Base-by-base conservation (phyloP, 2,888 invertebrate species). In the Parascotia fuliginaria region DNA sequence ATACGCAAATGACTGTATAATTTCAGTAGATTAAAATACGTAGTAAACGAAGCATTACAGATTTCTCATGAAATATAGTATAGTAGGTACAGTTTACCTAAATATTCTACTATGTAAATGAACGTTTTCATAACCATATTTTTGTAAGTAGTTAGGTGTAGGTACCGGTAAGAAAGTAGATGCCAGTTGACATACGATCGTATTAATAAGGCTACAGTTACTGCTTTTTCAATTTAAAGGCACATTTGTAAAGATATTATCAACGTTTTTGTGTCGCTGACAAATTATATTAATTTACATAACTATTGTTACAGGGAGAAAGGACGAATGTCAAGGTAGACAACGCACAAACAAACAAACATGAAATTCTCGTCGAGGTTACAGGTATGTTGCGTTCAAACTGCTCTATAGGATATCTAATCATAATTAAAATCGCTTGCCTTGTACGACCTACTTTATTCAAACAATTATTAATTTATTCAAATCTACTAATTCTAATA, bases 331-430 rank as follows among this genome's bases (percentile, higher is more conserved):
- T 57, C 62, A 77, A 78, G 62, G 69, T 85, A 87, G 75, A 64
- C 72, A 45, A 71, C 67, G 64, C 44, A 48, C 38, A 61, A 65
- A 53, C 43, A 57, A 72, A 70, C 31, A 85, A 79, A 76, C 44
- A 89, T 89, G 89, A 77, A 65, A 58, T 66, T 76, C 60, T 75
- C 82, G 49, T 71, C 75, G 75, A 85, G 83, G 69, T 78, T 87
- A 74, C 87, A 87, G 84, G 89, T 89, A 69, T 52, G 77, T n/a
- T 70, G 33, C 27, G n/a, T n/a, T n/a, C n/a, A n/a, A n/a, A n/a
- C n/a, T n/a, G n/a, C n/a, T n/a, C n/a, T n/a, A n/a, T n/a, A n/a
- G n/a, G n/a, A n/a, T n/a, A n/a, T 68, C 57, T 64, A 34, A 64
- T 68, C 53, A 60, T 24, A 56, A 56, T 55, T 14, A 57, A 48